phyloP scores from a whole-genome alignment of 2,888 invertebrate genomes.

The Pseudococcus viburni region DNA sequence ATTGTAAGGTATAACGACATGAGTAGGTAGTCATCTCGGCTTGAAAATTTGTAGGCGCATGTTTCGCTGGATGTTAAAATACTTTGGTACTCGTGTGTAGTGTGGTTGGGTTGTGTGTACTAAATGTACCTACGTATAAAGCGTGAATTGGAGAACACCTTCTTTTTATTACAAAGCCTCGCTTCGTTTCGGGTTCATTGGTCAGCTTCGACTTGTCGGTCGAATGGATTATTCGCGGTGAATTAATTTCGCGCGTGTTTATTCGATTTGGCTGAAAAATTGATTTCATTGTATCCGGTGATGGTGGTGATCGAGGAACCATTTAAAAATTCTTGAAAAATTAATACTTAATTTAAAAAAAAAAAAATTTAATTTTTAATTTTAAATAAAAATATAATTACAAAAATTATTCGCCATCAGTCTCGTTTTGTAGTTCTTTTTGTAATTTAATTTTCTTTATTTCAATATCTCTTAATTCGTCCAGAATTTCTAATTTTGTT shows the following conservation, averaged over 20 bases:
- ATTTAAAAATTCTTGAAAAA: no score
- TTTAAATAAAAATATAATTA: no score
- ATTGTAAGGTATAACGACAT: neutral
- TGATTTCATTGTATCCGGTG: neutral
- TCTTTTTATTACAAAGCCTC: neutral
- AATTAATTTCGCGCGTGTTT: conserved; percentile 4
- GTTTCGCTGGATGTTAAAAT: neutral
- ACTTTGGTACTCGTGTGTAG: neutral
- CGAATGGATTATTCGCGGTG: neutral
- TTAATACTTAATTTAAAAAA: no score
- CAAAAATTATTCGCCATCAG: no score
- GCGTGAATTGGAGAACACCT: neutral
- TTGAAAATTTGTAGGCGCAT: conserved; percentile 5
- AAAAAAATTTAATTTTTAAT: no score
- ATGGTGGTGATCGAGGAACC: neutral
- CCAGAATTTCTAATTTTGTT: no score
- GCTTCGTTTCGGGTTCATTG: conserved; percentile 11
- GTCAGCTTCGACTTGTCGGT: neutral
- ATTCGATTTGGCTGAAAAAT: neutral
- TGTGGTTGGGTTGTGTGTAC: neutral
- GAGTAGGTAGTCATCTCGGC: neutral
- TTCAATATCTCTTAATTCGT: no score
- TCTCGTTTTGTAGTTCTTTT: no score
- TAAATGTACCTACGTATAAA: neutral
- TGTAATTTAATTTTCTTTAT: no score